phyloP scores from a whole-genome alignment of 2,888 invertebrate genomes.

The Mantis religiosa region DNA sequence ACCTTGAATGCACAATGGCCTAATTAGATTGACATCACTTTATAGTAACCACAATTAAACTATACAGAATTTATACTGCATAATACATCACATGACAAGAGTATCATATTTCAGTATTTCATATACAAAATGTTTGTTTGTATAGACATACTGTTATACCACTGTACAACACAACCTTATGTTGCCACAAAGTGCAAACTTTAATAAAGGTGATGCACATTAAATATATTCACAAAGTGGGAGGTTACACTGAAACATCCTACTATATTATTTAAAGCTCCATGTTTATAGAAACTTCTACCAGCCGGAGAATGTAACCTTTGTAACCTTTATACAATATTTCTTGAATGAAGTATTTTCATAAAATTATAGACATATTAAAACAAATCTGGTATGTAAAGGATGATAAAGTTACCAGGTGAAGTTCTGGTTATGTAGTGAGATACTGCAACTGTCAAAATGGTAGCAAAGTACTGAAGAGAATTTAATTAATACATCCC shows the following conservation, averaged over 20 bases:
- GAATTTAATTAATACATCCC: too few species aligned
- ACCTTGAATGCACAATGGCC: not conserved
- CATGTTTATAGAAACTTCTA: not conserved
- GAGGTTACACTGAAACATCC: not conserved
- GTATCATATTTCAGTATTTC: not conserved
- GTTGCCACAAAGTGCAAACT: not conserved
- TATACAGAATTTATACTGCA: not conserved
- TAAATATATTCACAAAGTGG: not conserved
- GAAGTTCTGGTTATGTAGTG: too few species aligned
- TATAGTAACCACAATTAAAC: not conserved
- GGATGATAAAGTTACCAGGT: too few species aligned
- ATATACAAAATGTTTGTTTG: not conserved
- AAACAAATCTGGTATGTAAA: too few species aligned
- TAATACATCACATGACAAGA: not conserved
- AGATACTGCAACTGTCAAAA: too few species aligned
- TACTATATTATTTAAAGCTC: not conserved
- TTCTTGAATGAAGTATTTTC: not conserved
- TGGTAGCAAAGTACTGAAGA: too few species aligned
- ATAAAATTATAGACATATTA: not conserved
- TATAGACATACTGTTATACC: not conserved
- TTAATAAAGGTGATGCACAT: not conserved
- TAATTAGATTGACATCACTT: not conserved
- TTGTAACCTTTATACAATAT: not conserved
- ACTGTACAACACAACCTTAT: not conserved
- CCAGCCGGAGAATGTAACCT: not conserved